Percentiles rank a stretch among this genome's conserved stretches.
These are phyloP conservation scores for Amphibalanus amphitrite DNA, from an alignment of 1,140 invertebrate genomes.

Conservation along the genomic window DNA sequence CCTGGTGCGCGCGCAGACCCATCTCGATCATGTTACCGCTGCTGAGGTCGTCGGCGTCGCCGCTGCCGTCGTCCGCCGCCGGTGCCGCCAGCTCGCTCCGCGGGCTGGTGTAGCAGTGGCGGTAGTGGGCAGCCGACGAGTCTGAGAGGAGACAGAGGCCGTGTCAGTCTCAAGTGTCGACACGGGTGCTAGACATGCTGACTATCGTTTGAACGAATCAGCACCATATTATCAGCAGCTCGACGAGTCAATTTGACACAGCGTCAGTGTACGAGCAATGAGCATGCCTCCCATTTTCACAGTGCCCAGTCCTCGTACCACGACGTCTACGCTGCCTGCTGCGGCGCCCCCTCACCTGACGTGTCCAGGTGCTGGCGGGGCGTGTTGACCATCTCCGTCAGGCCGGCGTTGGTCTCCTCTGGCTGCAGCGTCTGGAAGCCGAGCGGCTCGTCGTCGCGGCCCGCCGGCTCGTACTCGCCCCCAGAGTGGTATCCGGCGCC, in stretches of 20 bases:
- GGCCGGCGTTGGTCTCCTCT: background rate
- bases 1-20: background rate
- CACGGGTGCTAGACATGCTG: no score
- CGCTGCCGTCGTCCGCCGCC: no score
- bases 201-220: no score
- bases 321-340: no score
- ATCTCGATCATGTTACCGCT: background rate
- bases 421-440: background rate
- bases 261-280: no score
- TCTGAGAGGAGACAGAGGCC: background rate
- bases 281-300: no score
- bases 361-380: background rate
- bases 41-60: background rate
- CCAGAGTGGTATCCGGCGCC: background rate
- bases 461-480: background rate
- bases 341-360: background rate
- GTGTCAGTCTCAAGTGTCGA: no score
- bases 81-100: background rate
- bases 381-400: background rate
- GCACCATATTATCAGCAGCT: no score
- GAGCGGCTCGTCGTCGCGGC: background rate
- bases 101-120: background rate
- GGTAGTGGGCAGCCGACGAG: background rate
- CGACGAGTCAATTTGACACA: no score
- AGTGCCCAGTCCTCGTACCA: no score